A percentile compares a stretch with the other conserved stretches of the same genome.
These are phyloP conservation scores for Drymonia ruficornis DNA, from an alignment of 2,888 invertebrate species.

Conservation along the genomic window DNA sequence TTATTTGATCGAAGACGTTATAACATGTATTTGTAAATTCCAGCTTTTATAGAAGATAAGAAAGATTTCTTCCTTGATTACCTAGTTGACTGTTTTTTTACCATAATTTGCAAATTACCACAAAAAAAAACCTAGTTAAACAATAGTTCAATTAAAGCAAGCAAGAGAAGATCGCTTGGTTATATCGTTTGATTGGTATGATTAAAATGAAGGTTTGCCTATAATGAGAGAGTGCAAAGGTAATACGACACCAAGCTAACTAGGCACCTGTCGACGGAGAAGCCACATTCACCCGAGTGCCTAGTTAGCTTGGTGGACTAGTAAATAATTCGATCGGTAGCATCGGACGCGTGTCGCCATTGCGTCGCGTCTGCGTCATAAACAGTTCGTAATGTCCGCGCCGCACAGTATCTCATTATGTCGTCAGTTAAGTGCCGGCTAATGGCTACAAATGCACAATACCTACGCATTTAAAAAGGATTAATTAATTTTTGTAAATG, in stretches of 20 bases:
- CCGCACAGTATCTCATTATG: conserved; percentile 55
- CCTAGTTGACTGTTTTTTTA: too few species aligned
- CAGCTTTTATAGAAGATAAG: too few species aligned
- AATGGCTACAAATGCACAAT: conserved; percentile 22
- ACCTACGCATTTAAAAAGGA: conserved; percentile 9
- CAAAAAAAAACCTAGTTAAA: background rate
- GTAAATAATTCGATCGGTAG: conserved; percentile 10
- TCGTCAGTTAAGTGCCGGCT: conserved; percentile 49
- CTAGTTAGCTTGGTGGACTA: too few species aligned
- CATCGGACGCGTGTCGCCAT: conserved; percentile 55
- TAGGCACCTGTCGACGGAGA: too few species aligned
- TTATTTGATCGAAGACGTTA: too few species aligned
- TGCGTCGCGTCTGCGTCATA: conserved; percentile 60
- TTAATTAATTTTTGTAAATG: background rate
- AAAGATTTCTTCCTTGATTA: too few species aligned
- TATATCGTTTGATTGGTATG: background rate
- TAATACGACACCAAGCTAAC: too few species aligned
- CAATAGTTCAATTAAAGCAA: background rate
- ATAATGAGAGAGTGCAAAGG: background rate
- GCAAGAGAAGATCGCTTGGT: background rate
- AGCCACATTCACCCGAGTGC: too few species aligned
- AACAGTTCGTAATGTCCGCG: conserved; percentile 60
- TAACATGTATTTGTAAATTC: too few species aligned
- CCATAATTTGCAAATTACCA: too few species aligned
- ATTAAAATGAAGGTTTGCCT: background rate